Conservation (phyloP, 2,797 vertebrate genomes). For the Microhierax caerulescens region DNA sequence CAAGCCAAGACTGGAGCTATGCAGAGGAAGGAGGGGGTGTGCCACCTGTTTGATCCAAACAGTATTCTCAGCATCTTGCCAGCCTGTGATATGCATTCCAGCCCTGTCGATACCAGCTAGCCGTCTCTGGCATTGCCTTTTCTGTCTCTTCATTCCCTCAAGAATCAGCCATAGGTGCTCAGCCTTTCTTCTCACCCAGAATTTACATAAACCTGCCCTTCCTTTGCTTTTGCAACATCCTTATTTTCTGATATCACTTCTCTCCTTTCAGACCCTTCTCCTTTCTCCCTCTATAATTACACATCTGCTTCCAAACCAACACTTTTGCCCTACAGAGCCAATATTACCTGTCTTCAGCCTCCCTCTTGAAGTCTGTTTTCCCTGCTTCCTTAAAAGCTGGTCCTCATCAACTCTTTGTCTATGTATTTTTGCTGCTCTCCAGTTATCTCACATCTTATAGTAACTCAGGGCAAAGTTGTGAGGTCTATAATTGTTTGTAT, state of each 20-base stretch:
- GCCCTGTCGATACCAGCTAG: not conserved
- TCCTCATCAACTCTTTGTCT: not conserved
- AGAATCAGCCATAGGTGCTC: not conserved
- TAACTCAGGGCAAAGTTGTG: not conserved
- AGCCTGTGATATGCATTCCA: not conserved
- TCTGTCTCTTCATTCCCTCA: not conserved
- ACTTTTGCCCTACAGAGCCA: not conserved
- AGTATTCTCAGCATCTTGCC: not conserved
- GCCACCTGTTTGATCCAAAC: not conserved
- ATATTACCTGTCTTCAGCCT: not conserved
- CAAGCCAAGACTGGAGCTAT: not conserved
- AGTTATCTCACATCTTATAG: not conserved
- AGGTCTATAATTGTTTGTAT: not conserved
- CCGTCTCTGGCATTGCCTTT: fast-evolving
- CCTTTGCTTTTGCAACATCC: not conserved
- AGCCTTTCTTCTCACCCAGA: not conserved
- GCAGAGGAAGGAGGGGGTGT: not conserved
- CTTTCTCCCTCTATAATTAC: not conserved
- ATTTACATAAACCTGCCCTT: not conserved
- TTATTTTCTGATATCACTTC: not conserved
- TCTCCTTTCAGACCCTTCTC: not conserved
- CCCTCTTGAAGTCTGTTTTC: not conserved
- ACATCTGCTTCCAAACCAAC: not conserved
- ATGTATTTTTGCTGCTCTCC: not conserved
- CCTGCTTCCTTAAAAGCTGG: not conserved